Percentiles rank a stretch among this genome's conserved stretches.
phyloP scores from a whole-genome alignment of 2,888 invertebrate genomes.

The Mylabris sibirica region DNA sequence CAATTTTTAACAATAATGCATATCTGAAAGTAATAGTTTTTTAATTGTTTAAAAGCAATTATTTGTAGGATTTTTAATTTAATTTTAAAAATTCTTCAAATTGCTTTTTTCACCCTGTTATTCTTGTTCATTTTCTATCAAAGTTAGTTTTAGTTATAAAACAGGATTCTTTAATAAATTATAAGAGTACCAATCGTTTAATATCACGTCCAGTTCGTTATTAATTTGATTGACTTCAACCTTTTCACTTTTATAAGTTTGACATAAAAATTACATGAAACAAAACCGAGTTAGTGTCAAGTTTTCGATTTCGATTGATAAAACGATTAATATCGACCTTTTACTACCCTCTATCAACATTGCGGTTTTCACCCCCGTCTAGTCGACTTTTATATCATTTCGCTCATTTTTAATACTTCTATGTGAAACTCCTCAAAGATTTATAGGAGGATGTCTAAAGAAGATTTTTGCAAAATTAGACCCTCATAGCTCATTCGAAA shows the following conservation, averaged over 20 bases:
- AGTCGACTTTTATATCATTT: too few relatives aligned
- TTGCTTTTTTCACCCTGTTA: background rate
- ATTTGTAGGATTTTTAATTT: background rate
- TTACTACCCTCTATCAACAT: background rate
- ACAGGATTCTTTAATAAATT: background rate
- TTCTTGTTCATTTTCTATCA: background rate
- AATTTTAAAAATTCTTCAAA: background rate
- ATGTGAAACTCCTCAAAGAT: too few relatives aligned
- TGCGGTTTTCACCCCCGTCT: background rate
- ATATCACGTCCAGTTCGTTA: conserved; percentile 1
- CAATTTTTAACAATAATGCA: background rate
- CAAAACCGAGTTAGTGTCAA: background rate
- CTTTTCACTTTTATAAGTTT: conserved; percentile 8
- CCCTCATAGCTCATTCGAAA: too few relatives aligned
- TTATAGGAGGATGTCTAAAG: too few relatives aligned
- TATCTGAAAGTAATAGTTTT: background rate
- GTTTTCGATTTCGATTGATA: conserved; percentile 5
- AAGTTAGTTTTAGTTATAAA: conserved; percentile 1
- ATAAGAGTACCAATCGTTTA: background rate
- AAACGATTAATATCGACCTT: conserved; percentile 8
- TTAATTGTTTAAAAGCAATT: background rate
- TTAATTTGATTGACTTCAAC: conserved; percentile 4
- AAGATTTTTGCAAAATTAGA: too few relatives aligned
- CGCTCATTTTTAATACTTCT: too few relatives aligned
- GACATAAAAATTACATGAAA: background rate